Base-by-base conservation (phyloP, 2,113 vertebrate genomes). In the Centropus bengalensis region DNA sequence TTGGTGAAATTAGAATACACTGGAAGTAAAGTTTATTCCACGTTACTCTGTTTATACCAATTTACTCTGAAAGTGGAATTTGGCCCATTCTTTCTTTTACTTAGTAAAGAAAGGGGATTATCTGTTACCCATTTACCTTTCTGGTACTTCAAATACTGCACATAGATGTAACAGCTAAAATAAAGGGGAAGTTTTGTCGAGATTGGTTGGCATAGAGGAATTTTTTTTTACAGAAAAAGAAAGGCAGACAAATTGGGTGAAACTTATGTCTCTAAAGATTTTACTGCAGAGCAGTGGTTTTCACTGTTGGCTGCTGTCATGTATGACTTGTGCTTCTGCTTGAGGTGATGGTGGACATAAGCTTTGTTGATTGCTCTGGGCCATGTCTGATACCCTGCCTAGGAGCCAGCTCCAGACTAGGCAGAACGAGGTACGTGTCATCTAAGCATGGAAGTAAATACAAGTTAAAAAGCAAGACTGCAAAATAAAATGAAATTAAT, bases 341-440 rank as follows among this genome's bases (percentile, higher is more conserved):
- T 2, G 21, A 36, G 36, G 33, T 59, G 21, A 24, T 84, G 75
- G 22, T 89, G 38, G 58, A n/a, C 9, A 7, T 2, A 27, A 5
- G 16, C 24, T 63, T 62, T 79, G 66, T 27, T 45, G 38, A n/a
- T 26, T 75, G 77, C 58, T 79, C 26, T 1, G 0, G 45, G 69
- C 17, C 15, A 2, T 60, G 71, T 52, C 64, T 88, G 44, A 27
- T 33, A 28, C 26, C 18, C 32, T 81, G 36, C 64, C 33, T 52
- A 10, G 0, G 3, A 83, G 47, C 77, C 66, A 83, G 20, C 42
- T 70, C 20, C 68, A 47, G 33, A 44, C 26, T 38, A n/a, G 2
- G 6, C 16, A 4, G 62, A 60, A 14, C 28, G 20, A 62, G 14
- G 38, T 40, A 27, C 59, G 8, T 0, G 0, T 32, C 55, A 55